phyloP scores from a whole-genome alignment of 2,888 invertebrate species.

The Drosophila neotestacea region DNA sequence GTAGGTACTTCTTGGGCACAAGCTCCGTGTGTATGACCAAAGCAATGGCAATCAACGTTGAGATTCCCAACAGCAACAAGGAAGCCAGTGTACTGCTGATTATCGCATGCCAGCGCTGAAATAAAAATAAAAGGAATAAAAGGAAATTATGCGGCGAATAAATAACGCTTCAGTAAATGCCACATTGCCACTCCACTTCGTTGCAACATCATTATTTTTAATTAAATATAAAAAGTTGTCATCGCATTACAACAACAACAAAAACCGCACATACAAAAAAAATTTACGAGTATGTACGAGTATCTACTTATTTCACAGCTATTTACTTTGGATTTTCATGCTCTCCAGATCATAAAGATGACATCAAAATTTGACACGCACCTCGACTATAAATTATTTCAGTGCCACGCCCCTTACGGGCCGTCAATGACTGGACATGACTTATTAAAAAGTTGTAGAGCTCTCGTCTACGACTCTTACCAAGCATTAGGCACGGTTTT shows the following conservation, averaged over 20 bases:
- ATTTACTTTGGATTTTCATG: conserved; percentile 52
- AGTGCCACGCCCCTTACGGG: conserved; percentile 40
- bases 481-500: conserved; percentile 18
- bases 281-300: conserved; percentile 35
- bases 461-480: conserved; percentile 7
- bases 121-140: conserved; percentile 37
- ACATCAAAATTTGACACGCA: conserved; percentile 60
- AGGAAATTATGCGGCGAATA: conserved; percentile 54
- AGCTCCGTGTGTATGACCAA: conserved; percentile 85
- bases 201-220: conserved; percentile 75
- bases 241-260: conserved; percentile 37
- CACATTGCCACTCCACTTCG: conserved; percentile 43
- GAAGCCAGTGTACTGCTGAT: conserved; percentile 88
- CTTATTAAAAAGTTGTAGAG: conserved; percentile 75
- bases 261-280: conserved; percentile 12
- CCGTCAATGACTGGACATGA: conserved; percentile 45
- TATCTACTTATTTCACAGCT: conserved; percentile 41
- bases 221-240: conserved; percentile 77
- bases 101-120: conserved; percentile 87
- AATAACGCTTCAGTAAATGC: conserved; percentile 63
- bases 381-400: conserved; percentile 57
- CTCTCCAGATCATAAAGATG: conserved; percentile 51
- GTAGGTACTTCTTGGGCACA: conserved; percentile 83
- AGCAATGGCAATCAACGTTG: conserved; percentile 86
- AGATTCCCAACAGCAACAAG: conserved; percentile 88